A percentile compares a stretch with the other conserved stretches of the same genome.
phyloP scores from a whole-genome alignment of 2,888 invertebrate genomes.

The Diadromus collaris region DNA sequence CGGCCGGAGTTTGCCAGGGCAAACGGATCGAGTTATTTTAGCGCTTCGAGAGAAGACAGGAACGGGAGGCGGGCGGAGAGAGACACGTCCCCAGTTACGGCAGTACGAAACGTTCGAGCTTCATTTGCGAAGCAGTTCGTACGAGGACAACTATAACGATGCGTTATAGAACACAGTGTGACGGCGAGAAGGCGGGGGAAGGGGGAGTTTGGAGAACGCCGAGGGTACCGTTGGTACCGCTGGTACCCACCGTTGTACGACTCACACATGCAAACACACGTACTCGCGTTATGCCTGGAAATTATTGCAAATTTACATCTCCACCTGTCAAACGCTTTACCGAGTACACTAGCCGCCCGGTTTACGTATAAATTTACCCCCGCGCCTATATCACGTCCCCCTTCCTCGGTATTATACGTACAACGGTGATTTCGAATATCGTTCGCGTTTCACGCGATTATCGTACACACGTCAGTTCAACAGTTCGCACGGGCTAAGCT shows the following conservation, averaged over 20 bases:
- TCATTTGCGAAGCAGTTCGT: slow-evolving; percentile 51
- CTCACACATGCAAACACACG: slow-evolving; percentile 38
- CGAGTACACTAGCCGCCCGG: slow-evolving; percentile 7
- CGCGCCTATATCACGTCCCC: not conserved
- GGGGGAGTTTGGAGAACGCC: not conserved
- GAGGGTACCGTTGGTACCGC: not conserved
- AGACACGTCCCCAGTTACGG: slow-evolving; percentile 20
- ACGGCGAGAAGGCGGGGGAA: not conserved
- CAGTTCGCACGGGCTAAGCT: slow-evolving; percentile 17
- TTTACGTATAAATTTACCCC: slow-evolving; percentile 24
- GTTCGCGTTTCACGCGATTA: slow-evolving; percentile 39
- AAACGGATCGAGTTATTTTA: slow-evolving; percentile 59
- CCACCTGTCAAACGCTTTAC: slow-evolving; percentile 56
- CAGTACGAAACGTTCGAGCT: slow-evolving; percentile 48
- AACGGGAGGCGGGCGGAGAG: too few relatives aligned
- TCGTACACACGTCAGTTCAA: slow-evolving; percentile 29
- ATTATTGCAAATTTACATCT: slow-evolving; percentile 61
- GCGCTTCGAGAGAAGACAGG: slow-evolving; percentile 12
- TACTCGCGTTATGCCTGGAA: slow-evolving; percentile 50
- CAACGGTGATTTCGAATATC: slow-evolving; percentile 39
- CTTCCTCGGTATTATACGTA: not conserved
- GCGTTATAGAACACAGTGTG: slow-evolving; percentile 4
- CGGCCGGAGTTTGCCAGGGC: slow-evolving; percentile 41
- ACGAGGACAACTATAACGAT: slow-evolving; percentile 19
- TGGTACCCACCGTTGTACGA: not conserved